Evolutionary conservation across 2,888 invertebrate genomes (phyloP).

Genomic region (Agriopis leucophaearia): DNA sequence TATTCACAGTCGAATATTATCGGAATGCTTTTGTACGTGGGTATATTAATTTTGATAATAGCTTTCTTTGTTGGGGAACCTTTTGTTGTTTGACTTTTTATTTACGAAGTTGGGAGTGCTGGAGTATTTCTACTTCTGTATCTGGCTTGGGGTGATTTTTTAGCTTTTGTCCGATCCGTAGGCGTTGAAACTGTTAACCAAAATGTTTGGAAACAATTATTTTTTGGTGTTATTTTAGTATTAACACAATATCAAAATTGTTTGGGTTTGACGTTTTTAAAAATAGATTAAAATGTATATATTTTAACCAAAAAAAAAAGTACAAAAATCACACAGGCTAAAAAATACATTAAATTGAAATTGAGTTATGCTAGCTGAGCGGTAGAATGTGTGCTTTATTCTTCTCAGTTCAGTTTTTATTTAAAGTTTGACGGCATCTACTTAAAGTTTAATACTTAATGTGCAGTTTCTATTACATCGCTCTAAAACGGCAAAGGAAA

Average conservation of each 20-base stretch:
- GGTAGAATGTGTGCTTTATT: too few relatives aligned
- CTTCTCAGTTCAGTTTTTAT: too few relatives aligned
- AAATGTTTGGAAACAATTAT: constrained; percentile 25
- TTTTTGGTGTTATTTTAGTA: constrained; percentile 7
- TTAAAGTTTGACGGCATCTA: too few relatives aligned
- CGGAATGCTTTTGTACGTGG: constrained; percentile 46
- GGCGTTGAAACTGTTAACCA: constrained; percentile 30
- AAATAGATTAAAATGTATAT: neutral
- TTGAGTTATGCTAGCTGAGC: too few relatives aligned
- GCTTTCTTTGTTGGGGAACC: constrained; percentile 47
- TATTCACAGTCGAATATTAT: constrained; percentile 50
- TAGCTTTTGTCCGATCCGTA: constrained; percentile 42
- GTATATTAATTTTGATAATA: constrained; percentile 52
- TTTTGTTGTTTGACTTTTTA: constrained; percentile 45
- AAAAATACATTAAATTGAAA: too few relatives aligned
- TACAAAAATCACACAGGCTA: too few relatives aligned
- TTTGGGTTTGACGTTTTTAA: constrained; percentile 6
- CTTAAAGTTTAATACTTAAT: too few relatives aligned
- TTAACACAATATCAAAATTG: neutral
- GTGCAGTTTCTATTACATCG: too few relatives aligned
- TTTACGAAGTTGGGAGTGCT: constrained; percentile 44
- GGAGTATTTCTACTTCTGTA: constrained; percentile 36
- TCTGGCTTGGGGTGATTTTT: constrained; percentile 27
- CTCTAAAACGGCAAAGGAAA: too few relatives aligned
- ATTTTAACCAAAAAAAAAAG: neutral